Evolutionary conservation across 1,140 invertebrate species (phyloP).

Genomic region (Ceratina calcarata): DNA sequence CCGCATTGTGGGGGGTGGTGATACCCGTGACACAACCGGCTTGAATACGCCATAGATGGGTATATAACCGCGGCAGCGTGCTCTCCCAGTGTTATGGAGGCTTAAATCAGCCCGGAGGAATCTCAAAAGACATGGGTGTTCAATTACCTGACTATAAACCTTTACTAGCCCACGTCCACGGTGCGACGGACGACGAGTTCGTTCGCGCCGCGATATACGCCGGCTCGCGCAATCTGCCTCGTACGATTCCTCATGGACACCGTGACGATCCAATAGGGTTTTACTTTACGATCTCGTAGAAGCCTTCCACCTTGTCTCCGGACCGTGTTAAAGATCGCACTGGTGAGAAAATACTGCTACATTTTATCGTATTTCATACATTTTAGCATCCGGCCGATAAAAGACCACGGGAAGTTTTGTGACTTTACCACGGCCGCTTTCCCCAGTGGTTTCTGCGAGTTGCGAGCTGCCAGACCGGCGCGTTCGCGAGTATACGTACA

Average conservation of each 20-base stretch:
- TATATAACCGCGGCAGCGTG: slow-evolving; percentile 61
- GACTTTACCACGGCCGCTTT: slow-evolving; percentile 21
- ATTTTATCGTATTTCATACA: slow-evolving; percentile 59
- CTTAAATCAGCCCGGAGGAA: slow-evolving; percentile 70
- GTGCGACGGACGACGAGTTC: slow-evolving; percentile 56
- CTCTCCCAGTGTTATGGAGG: slow-evolving; percentile 63
- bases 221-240: slow-evolving; percentile 50
- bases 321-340: slow-evolving; percentile 51
- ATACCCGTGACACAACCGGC: slow-evolving; percentile 47
- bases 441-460: background rate
- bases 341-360: slow-evolving; percentile 52
- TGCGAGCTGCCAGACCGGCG: slow-evolving; percentile 35
- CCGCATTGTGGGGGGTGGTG: slow-evolving; percentile 59
- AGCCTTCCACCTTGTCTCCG: slow-evolving; percentile 43
- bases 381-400: slow-evolving; percentile 48
- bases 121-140: slow-evolving; percentile 69
- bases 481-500: background rate
- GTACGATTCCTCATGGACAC: slow-evolving; percentile 49
- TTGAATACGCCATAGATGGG: slow-evolving; percentile 57
- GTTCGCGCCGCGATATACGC: slow-evolving; percentile 53
- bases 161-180: slow-evolving; percentile 65
- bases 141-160: slow-evolving; percentile 73
- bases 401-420: slow-evolving; percentile 26
- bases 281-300: slow-evolving; percentile 66
- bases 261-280: slow-evolving; percentile 61